A percentile compares a stretch with the other conserved stretches of the same genome.
phyloP scores from a whole-genome alignment of 2,888 invertebrate species.

The Leptinotarsa juncta region DNA sequence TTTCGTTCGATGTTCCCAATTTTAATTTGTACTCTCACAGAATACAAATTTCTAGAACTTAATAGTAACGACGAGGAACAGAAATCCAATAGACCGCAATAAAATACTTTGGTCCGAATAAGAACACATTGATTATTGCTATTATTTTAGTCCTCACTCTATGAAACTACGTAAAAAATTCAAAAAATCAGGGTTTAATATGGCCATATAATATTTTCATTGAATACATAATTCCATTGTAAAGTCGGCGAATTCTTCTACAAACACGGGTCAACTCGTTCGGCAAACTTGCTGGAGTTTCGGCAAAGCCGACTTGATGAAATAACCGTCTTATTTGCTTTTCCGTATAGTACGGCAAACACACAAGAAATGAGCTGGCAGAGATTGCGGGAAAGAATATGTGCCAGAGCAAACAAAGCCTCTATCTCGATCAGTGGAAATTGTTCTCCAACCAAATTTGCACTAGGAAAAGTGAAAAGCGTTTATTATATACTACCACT shows the following conservation, averaged over 20 bases:
- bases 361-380: conserved; percentile 21
- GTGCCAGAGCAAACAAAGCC: not conserved
- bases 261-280: conserved; percentile 10
- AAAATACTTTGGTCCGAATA: not conserved
- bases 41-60: conserved; percentile 11
- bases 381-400: conserved; percentile 19
- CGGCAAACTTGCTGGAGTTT: not conserved
- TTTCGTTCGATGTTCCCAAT: conserved; percentile 37
- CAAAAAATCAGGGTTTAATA: too few species aligned
- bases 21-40: conserved; percentile 9
- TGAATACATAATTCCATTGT: not conserved
- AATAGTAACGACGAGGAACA: not conserved
- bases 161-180: too few species aligned
- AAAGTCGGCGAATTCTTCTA: not conserved
- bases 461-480: not conserved
- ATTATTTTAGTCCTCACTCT: too few species aligned
- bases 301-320: conserved; percentile 18
- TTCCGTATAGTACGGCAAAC: conserved; percentile 24
- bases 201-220: too few species aligned
- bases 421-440: not conserved
- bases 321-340: conserved; percentile 33
- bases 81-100: conserved; percentile 8
- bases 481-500: not conserved
- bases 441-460: conserved; percentile 7
- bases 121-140: too few species aligned